Evolutionary conservation across 2,888 invertebrate genomes (phyloP).

Genomic region (Punctoribates punctum): DNA sequence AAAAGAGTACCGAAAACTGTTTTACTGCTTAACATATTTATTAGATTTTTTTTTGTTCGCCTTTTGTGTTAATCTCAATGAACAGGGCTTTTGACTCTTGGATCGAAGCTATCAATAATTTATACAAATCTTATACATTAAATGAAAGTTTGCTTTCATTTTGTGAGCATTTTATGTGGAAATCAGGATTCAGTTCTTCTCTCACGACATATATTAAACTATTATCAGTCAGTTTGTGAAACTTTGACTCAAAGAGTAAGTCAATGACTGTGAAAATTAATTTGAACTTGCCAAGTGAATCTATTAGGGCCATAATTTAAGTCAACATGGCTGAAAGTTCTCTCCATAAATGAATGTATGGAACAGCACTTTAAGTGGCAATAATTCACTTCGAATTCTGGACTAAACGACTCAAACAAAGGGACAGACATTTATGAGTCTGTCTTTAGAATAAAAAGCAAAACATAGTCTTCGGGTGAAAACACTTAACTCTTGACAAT

Average conservation of each 20-base stretch:
- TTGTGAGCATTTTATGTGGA: no score
- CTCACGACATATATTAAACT: no score
- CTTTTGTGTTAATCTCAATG: background rate
- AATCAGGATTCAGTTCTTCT: no score
- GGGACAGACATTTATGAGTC: background rate
- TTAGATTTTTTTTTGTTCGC: no score
- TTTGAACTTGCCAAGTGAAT: no score
- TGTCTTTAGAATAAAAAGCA: background rate
- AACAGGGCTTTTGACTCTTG: background rate
- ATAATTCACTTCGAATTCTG: background rate
- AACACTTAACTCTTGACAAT: background rate
- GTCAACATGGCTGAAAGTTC: background rate
- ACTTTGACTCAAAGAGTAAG: background rate
- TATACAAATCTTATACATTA: slow-evolving; percentile 19
- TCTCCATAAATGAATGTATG: background rate
- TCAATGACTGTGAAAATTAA: no score
- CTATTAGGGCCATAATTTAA: background rate
- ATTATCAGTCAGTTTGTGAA: no score
- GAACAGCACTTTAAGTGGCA: background rate
- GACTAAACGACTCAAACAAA: background rate
- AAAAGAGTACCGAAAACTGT: no score
- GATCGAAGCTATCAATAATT: background rate
- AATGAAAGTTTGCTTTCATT: background rate
- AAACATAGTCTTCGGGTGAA: background rate
- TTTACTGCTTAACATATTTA: no score